Evolutionary conservation across 2,797 vertebrate species (phyloP).

Genomic region (Poeciliopsis gracilis): DNA sequence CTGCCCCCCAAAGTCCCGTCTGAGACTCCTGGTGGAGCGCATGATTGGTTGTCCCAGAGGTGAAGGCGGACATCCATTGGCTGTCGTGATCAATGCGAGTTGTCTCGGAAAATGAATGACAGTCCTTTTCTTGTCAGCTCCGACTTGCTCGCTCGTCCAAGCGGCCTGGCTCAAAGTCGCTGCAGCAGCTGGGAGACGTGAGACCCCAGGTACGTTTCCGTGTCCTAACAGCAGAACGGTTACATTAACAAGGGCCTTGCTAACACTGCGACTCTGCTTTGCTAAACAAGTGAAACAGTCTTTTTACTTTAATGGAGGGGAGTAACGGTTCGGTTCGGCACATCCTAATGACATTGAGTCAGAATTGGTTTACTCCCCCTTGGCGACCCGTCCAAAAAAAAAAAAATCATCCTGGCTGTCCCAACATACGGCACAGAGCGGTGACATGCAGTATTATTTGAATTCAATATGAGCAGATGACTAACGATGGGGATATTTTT

Average conservation of each 20-base stretch:
- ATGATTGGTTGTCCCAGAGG: slow-evolving; percentile 64
- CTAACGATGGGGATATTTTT: slow-evolving; percentile 14
- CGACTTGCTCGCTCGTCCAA: slow-evolving; percentile 25
- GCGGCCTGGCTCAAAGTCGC: not conserved
- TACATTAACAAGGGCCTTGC: not conserved
- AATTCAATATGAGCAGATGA: slow-evolving; percentile 16
- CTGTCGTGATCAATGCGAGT: slow-evolving; percentile 50
- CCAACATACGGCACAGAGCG: slow-evolving; percentile 50
- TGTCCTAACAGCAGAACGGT: not conserved
- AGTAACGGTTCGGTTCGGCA: not conserved
- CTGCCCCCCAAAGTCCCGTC: slow-evolving; percentile 21
- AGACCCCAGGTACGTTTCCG: not conserved
- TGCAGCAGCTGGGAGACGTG: not conserved
- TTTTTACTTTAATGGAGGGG: not conserved
- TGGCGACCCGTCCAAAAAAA: slow-evolving; percentile 58
- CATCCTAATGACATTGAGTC: slow-evolving; percentile 44
- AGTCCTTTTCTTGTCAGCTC: slow-evolving; percentile 39
- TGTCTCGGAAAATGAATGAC: slow-evolving; percentile 45
- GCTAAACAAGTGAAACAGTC: not conserved
- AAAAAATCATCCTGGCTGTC: slow-evolving; percentile 46
- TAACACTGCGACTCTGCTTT: not conserved
- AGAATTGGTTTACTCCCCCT: slow-evolving; percentile 55
- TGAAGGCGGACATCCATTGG: slow-evolving; percentile 63
- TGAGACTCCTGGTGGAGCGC: slow-evolving; percentile 43
- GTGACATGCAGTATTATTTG: slow-evolving; percentile 27